Evolutionary conservation across 2,888 invertebrate genomes (phyloP).

Genomic region (Sphecodes monilicornis): DNA sequence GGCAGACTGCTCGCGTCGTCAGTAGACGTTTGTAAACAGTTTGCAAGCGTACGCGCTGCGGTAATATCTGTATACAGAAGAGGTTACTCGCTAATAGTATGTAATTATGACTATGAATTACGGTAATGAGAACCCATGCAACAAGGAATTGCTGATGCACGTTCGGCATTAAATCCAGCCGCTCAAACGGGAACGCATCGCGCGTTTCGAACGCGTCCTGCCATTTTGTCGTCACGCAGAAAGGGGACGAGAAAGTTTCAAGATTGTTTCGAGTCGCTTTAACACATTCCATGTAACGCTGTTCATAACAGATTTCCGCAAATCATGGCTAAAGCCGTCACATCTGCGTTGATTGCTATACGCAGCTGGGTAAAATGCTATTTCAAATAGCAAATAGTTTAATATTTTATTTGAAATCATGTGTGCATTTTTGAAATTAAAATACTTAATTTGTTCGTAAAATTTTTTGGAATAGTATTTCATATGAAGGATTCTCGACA

Average conservation of each 20-base stretch:
- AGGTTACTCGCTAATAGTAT: not conserved
- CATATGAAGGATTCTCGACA: too few relatives aligned
- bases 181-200: not conserved
- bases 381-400: too few relatives aligned
- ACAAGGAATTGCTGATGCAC: slow-evolving; percentile 13
- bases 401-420: too few relatives aligned
- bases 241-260: not conserved
- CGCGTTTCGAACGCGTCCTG: not conserved
- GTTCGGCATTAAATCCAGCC: slow-evolving; percentile 9
- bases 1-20: not conserved
- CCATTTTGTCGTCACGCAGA: not conserved
- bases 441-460: too few relatives aligned
- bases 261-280: not conserved
- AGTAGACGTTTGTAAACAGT: not conserved
- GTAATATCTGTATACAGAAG: not conserved
- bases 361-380: too few relatives aligned
- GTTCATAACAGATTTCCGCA: too few relatives aligned
- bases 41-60: not conserved
- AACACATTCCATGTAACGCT: too few relatives aligned
- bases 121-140: not conserved
- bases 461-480: too few relatives aligned
- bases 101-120: slow-evolving; percentile 12
- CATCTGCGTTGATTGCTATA: too few relatives aligned
- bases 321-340: not conserved
- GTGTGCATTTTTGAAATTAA: too few relatives aligned